phyloP scores from a whole-genome alignment of 2,797 vertebrate species.

The Falco concolor region DNA sequence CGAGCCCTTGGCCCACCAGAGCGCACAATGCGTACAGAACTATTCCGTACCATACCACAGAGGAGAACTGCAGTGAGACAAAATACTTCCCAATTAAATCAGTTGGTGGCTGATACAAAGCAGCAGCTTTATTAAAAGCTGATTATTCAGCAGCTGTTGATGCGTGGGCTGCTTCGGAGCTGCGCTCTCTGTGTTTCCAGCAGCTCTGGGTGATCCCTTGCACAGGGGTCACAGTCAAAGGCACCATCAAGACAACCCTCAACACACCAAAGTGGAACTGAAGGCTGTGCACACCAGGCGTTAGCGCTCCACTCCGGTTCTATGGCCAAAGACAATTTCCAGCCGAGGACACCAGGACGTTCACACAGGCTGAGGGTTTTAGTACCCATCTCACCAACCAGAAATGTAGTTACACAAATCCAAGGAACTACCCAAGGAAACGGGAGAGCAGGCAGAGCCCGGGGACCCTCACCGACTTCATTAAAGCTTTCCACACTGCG shows the following conservation, averaged over 20 bases:
- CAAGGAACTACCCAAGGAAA: neutral
- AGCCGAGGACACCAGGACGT: neutral
- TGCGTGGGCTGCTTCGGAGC: neutral
- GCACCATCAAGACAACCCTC: accelerated
- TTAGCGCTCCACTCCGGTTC: neutral
- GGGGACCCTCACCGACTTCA: neutral
- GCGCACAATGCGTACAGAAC: accelerated
- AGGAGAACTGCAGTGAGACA: neutral
- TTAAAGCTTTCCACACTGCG: neutral
- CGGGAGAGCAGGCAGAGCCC: neutral
- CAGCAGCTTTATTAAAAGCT: neutral
- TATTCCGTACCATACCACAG: accelerated
- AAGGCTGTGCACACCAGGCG: accelerated
- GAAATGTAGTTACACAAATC: too few species aligned
- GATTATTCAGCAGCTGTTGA: neutral
- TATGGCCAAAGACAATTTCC: neutral
- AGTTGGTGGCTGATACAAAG: neutral
- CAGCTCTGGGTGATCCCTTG: neutral
- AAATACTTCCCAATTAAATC: neutral
- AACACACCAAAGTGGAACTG: accelerated
- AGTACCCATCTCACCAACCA: neutral
- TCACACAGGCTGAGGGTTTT: neutral
- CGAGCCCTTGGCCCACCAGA: neutral
- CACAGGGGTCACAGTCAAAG: neutral
- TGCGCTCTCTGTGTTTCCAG: neutral